These are phyloP conservation scores for Bombus affinis DNA, from an alignment of 1,140 invertebrate genomes.

Conservation along the genomic window DNA sequence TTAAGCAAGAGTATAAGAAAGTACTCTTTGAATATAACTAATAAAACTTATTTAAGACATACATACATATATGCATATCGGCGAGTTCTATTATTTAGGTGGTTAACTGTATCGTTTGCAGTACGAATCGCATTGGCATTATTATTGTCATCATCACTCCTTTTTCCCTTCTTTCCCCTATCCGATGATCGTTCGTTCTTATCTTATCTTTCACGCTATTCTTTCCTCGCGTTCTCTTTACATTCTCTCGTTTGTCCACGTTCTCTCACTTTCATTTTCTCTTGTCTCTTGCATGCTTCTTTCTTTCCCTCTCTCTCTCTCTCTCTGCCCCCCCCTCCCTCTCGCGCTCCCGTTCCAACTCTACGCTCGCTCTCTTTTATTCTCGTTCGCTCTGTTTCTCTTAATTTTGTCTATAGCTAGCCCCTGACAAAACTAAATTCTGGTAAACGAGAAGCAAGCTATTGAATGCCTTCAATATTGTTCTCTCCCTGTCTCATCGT, in stretches of 20 bases:
- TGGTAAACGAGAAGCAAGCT: conserved; percentile 68
- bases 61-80: background rate
- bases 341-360: background rate
- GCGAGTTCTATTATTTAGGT: background rate
- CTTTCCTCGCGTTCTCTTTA: background rate
- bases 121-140: conserved; percentile 71
- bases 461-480: conserved; percentile 53
- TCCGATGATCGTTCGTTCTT: conserved; percentile 26
- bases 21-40: background rate
- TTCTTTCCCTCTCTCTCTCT: background rate
- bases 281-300: background rate
- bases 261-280: background rate
- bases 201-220: conserved; percentile 22
- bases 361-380: background rate
- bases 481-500: conserved; percentile 48
- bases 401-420: conserved; percentile 58
- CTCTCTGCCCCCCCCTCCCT: background rate
- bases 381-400: conserved; percentile 16
- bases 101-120: conserved; percentile 45
- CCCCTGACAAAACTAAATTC: conserved; percentile 67
- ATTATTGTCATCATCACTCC: conserved; percentile 77
- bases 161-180: conserved; percentile 42
- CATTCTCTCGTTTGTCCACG: background rate
- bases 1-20: background rate
- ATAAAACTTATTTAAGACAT: background rate